A percentile compares a stretch with the other conserved stretches of the same genome.
Conservation (phyloP, 1,140 invertebrate genomes). For the Euwallacea fornicatus region DNA sequence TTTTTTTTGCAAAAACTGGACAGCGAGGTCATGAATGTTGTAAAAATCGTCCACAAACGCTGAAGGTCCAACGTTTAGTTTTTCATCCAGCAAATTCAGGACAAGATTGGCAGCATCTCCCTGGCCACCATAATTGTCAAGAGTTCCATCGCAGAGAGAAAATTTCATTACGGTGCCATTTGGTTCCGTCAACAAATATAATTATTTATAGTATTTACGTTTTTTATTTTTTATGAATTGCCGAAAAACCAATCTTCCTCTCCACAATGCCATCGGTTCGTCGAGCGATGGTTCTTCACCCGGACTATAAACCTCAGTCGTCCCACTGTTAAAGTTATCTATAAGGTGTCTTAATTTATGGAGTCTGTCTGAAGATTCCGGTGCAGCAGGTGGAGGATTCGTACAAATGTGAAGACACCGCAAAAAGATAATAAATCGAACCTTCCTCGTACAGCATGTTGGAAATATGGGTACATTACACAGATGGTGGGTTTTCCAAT, state of each 20-base stretch:
- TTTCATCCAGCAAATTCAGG: conserved; percentile 35
- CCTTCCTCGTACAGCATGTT: conserved; percentile 32
- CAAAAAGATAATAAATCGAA: conserved; percentile 40
- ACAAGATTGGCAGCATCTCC: conserved; percentile 39
- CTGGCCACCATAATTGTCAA: conserved; percentile 25
- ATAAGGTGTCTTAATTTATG: conserved; percentile 39
- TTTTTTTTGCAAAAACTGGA: conserved; percentile 46
- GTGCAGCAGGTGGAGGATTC: conserved; percentile 17
- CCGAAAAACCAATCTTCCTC: conserved; percentile 32
- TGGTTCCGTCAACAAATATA: conserved; percentile 31
- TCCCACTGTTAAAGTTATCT: conserved; percentile 43
- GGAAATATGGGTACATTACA: conserved; percentile 38
- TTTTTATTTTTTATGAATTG: conserved; percentile 38
- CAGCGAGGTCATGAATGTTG: conserved; percentile 49
- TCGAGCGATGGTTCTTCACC: conserved; percentile 39
- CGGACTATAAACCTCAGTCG: conserved; percentile 40
- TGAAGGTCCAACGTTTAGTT: conserved; percentile 49
- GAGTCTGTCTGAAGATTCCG: conserved; percentile 15
- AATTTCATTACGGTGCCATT: conserved; percentile 22
- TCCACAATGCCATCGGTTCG: conserved; percentile 44
- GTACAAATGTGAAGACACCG: conserved; percentile 37
- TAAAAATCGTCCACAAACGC: conserved; percentile 55
- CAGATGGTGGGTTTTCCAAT: conserved; percentile 41
- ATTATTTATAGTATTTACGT: conserved; percentile 34
- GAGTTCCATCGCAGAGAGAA: conserved; percentile 10